Evolutionary conservation across 2,888 invertebrate genomes (phyloP), one percentile per base, ranked within the genome.

Genomic region (Hyposoter didymator): DNA sequence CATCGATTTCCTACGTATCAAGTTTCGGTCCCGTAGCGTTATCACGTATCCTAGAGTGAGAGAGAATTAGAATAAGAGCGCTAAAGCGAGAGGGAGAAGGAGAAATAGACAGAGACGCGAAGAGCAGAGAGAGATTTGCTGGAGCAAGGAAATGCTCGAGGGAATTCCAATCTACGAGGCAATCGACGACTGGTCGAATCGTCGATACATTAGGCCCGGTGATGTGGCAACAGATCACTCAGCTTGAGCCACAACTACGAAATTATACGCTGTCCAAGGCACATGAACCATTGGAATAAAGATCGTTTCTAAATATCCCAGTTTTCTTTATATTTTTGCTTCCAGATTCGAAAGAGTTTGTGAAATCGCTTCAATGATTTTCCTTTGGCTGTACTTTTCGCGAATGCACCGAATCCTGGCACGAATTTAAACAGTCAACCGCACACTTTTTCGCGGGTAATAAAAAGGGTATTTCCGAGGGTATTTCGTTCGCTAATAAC

Each of bases 111-210:
- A 28, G 66, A 66, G 66, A 66, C 22, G 43, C 8, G 22, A 62
- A 12, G 10, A 14, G 17, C 32, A 55, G 76, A 78, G 73, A 49
- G 73, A 66, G 28, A 66, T 52, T 47, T 39, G 67, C 35, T 28
- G 69, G 39, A 39, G 82, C 12, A 62, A 52, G 62, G 75, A 76
- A 62, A 49, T 62, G 47, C 66, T 67, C 52, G 39, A 59, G 66
- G 73, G 83, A 83, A 83, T 78, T 78, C 72, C 73, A 82, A 79
- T 84, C 69, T 84, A 84, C 84, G 80, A 82, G 74, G 79, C 86
- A 84, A 84, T 87, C 87, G 80, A 17, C 73, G 66, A 78, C 67
- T 72, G 84, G 84, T 80, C 70, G 84, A 85, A 86, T 78, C 66
- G 69, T 82, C 78, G 78, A 55, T 78, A 70, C 82, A 78, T 82